A percentile compares a stretch with the other conserved stretches of the same genome.
Conservation (phyloP, 2,113 vertebrate genomes). For the Strigops habroptila region DNA sequence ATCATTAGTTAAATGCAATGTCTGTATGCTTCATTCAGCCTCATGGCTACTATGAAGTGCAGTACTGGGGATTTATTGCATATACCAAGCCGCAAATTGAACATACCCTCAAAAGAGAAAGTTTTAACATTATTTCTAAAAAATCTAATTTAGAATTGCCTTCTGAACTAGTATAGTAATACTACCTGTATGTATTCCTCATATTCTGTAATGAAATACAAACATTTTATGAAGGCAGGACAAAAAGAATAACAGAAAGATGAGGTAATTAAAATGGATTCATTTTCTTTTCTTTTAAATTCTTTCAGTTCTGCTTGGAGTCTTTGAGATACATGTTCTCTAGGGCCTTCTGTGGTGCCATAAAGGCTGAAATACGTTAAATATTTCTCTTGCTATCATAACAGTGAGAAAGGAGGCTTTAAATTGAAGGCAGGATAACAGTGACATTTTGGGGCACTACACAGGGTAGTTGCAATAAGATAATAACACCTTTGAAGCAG, state of each 20-base stretch:
- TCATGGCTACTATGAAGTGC: background rate
- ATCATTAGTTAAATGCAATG: background rate
- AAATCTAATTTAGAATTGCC: background rate
- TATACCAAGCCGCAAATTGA: background rate
- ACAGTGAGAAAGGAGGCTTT: background rate
- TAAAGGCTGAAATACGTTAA: background rate
- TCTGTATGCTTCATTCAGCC: fast-evolving
- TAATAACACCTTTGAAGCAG: background rate
- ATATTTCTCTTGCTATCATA: background rate
- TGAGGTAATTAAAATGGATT: background rate
- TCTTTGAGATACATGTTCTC: background rate
- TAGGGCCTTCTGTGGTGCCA: background rate
- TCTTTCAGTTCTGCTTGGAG: background rate
- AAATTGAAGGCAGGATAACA: background rate
- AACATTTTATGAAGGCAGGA: background rate
- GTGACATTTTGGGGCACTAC: background rate
- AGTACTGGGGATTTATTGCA: background rate
- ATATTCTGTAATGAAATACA: background rate
- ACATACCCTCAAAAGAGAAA: background rate
- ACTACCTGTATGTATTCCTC: background rate
- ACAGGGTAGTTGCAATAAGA: background rate
- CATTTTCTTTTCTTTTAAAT: background rate
- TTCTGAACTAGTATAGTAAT: background rate
- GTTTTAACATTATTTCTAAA: background rate
- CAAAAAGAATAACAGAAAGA: background rate